Evolutionary conservation across 2,113 vertebrate species (phyloP).

Genomic region (Podarcis raffonei): DNA sequence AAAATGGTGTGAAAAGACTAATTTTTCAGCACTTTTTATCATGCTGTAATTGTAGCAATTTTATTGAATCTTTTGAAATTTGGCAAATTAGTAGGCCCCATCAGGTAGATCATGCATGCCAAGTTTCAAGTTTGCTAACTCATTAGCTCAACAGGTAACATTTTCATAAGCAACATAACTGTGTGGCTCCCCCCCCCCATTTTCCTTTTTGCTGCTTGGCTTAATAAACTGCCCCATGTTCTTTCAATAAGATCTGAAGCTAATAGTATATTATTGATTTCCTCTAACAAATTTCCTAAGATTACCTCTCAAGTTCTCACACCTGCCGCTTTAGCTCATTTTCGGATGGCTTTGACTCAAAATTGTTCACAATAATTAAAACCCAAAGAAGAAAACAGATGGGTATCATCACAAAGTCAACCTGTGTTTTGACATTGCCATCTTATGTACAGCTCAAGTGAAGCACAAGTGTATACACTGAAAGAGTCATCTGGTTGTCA

Average conservation of each 20-base stretch:
- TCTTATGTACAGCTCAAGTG: slow-evolving; percentile 28
- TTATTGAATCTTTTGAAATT: too few species aligned
- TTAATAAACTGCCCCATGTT: neutral
- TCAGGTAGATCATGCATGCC: too few species aligned
- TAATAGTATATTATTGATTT: slow-evolving; percentile 26
- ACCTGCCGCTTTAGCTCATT: neutral
- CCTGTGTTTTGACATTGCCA: slow-evolving; percentile 58
- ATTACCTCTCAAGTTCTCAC: slow-evolving; percentile 9
- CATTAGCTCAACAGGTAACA: too few species aligned
- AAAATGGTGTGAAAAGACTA: too few species aligned
- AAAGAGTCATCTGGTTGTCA: slow-evolving; percentile 65
- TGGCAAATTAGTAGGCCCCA: too few species aligned
- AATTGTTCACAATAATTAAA: slow-evolving; percentile 37
- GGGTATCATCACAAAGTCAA: slow-evolving; percentile 36
- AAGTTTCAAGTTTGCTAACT: too few species aligned
- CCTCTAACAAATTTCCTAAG: slow-evolving; percentile 9
- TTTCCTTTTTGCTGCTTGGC: too few species aligned
- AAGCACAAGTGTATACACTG: slow-evolving; percentile 24
- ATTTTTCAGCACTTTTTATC: too few species aligned
- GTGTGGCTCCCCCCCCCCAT: too few species aligned
- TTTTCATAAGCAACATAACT: too few species aligned
- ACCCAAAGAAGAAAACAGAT: slow-evolving; percentile 23
- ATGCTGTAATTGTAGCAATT: too few species aligned
- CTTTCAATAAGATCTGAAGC: slow-evolving; percentile 3
- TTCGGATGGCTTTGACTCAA: slow-evolving; percentile 14